These are phyloP conservation scores for Synaphobranchus kaupii DNA, from an alignment of 2,797 vertebrate species.

Conservation along the genomic window DNA sequence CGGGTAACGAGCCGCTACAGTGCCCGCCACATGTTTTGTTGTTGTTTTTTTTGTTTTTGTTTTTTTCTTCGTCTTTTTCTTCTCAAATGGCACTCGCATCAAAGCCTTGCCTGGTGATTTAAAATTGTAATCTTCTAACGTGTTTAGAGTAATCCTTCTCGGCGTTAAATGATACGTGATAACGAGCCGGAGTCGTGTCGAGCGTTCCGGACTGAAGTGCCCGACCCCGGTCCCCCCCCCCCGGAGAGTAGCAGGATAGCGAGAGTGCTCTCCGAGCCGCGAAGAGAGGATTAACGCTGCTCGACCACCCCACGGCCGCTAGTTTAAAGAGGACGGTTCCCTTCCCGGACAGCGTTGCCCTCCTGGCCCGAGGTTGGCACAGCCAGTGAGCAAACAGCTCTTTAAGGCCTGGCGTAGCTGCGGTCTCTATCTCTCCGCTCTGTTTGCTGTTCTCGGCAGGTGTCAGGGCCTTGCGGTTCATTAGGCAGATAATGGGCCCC, in stretches of 20 bases:
- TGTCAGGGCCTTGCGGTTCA: conserved; percentile 52
- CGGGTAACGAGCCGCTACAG: conserved; percentile 35
- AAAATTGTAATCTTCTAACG: background rate
- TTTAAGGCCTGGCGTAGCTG: background rate
- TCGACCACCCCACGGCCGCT: conserved; percentile 18
- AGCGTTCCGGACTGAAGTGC: background rate
- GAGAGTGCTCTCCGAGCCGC: background rate
- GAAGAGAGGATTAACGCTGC: conserved; percentile 8
- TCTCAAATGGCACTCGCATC: conserved; percentile 39
- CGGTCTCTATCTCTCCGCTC: conserved; percentile 15
- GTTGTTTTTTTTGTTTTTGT: no score
- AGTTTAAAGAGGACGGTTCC: conserved; percentile 37
- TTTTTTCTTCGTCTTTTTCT: background rate
- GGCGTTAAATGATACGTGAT: conserved; percentile 38
- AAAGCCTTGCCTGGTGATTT: conserved; percentile 34
- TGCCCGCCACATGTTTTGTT: conserved; percentile 39
- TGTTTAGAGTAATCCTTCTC: conserved; percentile 25
- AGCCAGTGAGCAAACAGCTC: background rate
- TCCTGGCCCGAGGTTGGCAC: conserved; percentile 11
- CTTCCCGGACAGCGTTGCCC: conserved; percentile 24
- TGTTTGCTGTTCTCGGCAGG: conserved; percentile 47
- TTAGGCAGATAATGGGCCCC: conserved; percentile 53
- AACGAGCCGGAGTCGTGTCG: conserved; percentile 32
- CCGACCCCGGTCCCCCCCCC: background rate
- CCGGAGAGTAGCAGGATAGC: background rate